A percentile compares a stretch with the other conserved stretches of the same genome.
Evolutionary conservation across 2,888 invertebrate genomes (phyloP).

Genomic region (Mimumesa dahlbomi): DNA sequence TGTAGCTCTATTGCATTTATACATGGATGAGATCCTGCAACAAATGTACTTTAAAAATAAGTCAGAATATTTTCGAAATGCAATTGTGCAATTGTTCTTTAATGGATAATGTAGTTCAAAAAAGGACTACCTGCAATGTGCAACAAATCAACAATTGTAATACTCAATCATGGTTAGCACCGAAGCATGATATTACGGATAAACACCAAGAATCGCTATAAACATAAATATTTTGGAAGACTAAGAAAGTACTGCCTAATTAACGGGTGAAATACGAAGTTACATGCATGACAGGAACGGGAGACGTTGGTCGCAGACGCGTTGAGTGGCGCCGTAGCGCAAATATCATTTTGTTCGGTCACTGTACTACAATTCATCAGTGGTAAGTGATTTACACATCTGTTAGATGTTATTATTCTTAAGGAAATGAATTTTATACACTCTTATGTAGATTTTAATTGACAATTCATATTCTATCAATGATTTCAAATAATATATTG

Average conservation of each 20-base stretch:
- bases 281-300: conserved; percentile 80
- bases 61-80: conserved; percentile 69
- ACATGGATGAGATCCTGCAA: conserved; percentile 74
- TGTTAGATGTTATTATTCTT: not conserved
- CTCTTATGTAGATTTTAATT: too few species aligned
- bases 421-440: not conserved
- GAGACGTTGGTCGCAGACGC: conserved; percentile 80
- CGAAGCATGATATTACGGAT: conserved; percentile 43
- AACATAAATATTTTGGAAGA: conserved; percentile 27
- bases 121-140: conserved; percentile 55
- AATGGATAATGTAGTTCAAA: conserved; percentile 74
- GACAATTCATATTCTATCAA: too few species aligned
- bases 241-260: conserved; percentile 49
- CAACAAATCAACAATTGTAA: conserved; percentile 48
- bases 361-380: conserved; percentile 26
- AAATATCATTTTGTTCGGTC: conserved; percentile 58
- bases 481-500: too few species aligned
- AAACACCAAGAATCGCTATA: conserved; percentile 23
- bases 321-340: conserved; percentile 80
- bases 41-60: conserved; percentile 70
- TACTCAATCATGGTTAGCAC: conserved; percentile 59
- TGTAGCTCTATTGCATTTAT: conserved; percentile 64
- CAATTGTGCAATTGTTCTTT: conserved; percentile 72
- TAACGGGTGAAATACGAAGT: conserved; percentile 71
- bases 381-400: conserved; percentile 35